These are phyloP conservation scores for Pipistrellus pipistrellus DNA, from an alignment of 2,797 vertebrate genomes.

Conservation along the genomic window DNA sequence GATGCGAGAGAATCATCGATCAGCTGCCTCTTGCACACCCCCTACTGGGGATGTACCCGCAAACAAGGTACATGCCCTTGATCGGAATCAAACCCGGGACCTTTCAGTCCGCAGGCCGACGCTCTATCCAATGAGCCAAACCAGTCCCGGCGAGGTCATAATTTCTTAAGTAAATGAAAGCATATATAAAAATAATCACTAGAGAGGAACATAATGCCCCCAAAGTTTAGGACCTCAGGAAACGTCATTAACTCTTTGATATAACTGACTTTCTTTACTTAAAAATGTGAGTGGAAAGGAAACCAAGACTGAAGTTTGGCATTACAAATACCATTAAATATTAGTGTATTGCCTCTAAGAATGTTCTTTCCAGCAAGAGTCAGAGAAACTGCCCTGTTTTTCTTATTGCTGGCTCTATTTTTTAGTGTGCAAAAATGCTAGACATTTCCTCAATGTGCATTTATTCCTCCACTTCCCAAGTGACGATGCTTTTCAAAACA, in stretches of 20 bases:
- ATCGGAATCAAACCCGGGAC: too few relatives aligned
- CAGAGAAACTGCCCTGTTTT: not conserved
- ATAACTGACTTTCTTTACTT: not conserved
- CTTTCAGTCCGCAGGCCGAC: too few relatives aligned
- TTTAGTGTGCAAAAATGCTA: not conserved
- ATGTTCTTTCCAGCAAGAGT: not conserved
- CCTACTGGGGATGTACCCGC: too few relatives aligned
- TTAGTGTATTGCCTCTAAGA: not conserved
- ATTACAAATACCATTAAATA: not conserved
- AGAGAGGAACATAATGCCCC: not conserved
- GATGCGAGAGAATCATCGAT: too few relatives aligned
- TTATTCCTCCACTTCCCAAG: conserved; percentile 24
- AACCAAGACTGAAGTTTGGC: not conserved
- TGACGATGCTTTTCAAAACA: conserved; percentile 74
- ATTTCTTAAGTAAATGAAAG: not conserved
- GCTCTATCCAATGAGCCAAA: too few relatives aligned
- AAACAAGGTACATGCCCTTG: too few relatives aligned
- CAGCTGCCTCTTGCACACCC: too few relatives aligned
- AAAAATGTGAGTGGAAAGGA: not conserved
- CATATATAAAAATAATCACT: not conserved
- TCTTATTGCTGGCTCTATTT: not conserved
- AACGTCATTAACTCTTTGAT: not conserved
- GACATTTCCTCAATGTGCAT: not conserved
- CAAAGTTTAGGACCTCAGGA: not conserved
- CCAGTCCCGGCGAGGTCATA: too few relatives aligned